Percentiles rank a stretch among this genome's conserved stretches.
Conservation (phyloP, 1,140 invertebrate species). For the Thrips palmi region DNA sequence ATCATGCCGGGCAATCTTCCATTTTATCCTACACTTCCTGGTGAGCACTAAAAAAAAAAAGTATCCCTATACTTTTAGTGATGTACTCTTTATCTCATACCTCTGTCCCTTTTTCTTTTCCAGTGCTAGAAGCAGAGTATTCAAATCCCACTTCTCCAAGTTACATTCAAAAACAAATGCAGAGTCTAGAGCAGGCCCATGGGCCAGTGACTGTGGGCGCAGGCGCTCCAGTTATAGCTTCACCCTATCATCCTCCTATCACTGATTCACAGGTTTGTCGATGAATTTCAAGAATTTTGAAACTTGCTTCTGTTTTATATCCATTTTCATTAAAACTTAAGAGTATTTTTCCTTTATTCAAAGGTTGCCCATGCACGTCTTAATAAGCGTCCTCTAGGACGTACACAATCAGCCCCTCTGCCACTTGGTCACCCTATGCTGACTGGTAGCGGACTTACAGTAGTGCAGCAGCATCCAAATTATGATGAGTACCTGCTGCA, state of each 20-base stretch:
- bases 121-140: constrained; percentile 33
- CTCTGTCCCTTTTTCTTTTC: constrained; percentile 12
- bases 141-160: constrained; percentile 25
- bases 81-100: background rate
- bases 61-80: background rate
- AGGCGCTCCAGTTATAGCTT: background rate
- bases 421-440: constrained; percentile 89
- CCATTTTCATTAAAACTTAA: background rate
- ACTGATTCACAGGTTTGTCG: constrained; percentile 34
- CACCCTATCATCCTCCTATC: constrained; percentile 24
- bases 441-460: constrained; percentile 33
- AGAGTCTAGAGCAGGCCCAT: constrained; percentile 30
- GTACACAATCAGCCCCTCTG: constrained; percentile 84
- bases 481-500: constrained; percentile 31
- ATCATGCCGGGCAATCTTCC: constrained; percentile 53
- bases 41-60: constrained; percentile 16
- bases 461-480: constrained; percentile 20
- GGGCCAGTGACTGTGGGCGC: background rate
- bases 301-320: constrained; percentile 1
- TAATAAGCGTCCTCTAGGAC: constrained; percentile 63
- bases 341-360: background rate
- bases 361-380: constrained; percentile 40
- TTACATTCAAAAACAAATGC: constrained; percentile 41
- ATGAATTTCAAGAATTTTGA: background rate
- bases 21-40: constrained; percentile 52